These are phyloP conservation scores for Belonocnema kinseyi DNA, from an alignment of 1,140 invertebrate genomes.

Conservation along the genomic window DNA sequence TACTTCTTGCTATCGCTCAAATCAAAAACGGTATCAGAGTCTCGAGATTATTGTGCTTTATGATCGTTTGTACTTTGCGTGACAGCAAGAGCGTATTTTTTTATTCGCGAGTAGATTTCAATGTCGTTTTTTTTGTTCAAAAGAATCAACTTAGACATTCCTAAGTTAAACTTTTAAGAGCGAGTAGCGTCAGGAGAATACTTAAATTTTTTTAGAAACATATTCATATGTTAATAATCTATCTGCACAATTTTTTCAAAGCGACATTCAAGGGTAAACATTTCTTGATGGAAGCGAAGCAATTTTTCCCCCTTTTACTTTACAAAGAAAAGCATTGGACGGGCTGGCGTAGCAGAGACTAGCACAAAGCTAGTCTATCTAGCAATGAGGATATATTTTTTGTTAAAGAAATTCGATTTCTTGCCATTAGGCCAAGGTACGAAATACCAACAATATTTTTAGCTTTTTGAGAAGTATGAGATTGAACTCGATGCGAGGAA, in stretches of 20 bases:
- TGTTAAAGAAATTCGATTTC: slow-evolving; percentile 20
- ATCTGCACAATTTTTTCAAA: slow-evolving; percentile 41
- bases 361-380: slow-evolving; percentile 67
- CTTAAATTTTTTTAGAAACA: slow-evolving; percentile 40
- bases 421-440: slow-evolving; percentile 25
- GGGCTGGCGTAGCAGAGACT: slow-evolving; percentile 71
- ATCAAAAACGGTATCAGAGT: slow-evolving; percentile 46
- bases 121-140: slow-evolving; percentile 33
- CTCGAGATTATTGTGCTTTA: slow-evolving; percentile 52
- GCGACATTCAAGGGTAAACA: slow-evolving; percentile 40
- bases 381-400: slow-evolving; percentile 54
- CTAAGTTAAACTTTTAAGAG: slow-evolving; percentile 34
- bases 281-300: slow-evolving; percentile 31
- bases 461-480: slow-evolving; percentile 24
- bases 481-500: slow-evolving; percentile 41
- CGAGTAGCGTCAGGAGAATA: slow-evolving; percentile 43
- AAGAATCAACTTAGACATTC: slow-evolving; percentile 14
- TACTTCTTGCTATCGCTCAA: slow-evolving; percentile 52
- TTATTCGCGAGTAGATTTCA: no score
- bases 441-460: slow-evolving; percentile 37
- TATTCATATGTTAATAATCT: slow-evolving; percentile 43
- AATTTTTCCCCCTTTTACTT: slow-evolving; percentile 23
- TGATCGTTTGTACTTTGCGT: slow-evolving; percentile 51
- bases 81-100: slow-evolving; percentile 54
- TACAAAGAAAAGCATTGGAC: slow-evolving; percentile 66